phyloP scores from a whole-genome alignment of 2,113 vertebrate genomes.

The Tamias sibiricus region DNA sequence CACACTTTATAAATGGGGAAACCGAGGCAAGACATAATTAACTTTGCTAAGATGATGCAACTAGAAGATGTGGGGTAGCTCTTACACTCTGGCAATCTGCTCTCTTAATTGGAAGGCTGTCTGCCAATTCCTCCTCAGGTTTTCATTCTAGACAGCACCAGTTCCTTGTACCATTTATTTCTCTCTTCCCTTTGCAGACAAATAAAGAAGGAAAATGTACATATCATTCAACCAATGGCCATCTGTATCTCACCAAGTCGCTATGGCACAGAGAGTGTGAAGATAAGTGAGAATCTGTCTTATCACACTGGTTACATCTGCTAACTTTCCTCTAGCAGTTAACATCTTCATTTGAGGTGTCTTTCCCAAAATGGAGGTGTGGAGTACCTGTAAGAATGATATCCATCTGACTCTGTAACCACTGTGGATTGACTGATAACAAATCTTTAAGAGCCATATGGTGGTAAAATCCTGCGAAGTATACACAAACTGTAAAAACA shows the following conservation, averaged over 20 bases:
- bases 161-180: background rate
- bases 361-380: background rate
- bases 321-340: background rate
- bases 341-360: slow-evolving; percentile 47
- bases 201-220: background rate
- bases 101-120: background rate
- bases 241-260: background rate
- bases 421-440: slow-evolving; percentile 38
- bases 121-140: background rate
- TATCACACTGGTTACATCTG: background rate
- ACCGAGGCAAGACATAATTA: background rate
- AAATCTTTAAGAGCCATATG: slow-evolving; percentile 60
- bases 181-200: background rate
- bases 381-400: background rate
- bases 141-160: background rate
- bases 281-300: background rate
- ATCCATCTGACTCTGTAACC: slow-evolving; percentile 40
- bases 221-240: background rate
- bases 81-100: background rate
- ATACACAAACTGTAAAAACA: slow-evolving; percentile 72
- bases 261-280: background rate
- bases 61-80: background rate
- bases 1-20: background rate
- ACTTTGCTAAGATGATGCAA: background rate
- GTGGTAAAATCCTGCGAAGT: slow-evolving; percentile 56